Percentiles rank a stretch among this genome's conserved stretches.
These are phyloP conservation scores for Eospalax fontanierii DNA, from an alignment of 2,797 vertebrate genomes.

Conservation along the genomic window DNA sequence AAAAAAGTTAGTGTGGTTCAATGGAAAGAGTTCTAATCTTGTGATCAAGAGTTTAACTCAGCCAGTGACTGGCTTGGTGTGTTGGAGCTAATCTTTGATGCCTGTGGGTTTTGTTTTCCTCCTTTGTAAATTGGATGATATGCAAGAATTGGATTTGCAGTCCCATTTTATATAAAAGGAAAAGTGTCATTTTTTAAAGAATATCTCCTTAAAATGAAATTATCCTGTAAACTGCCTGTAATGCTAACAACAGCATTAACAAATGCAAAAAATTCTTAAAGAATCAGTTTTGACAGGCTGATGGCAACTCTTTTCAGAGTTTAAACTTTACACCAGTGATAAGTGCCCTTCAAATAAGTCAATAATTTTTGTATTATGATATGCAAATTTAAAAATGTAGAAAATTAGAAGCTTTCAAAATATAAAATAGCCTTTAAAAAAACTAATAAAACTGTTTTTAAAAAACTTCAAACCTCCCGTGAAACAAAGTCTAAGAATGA, in stretches of 20 bases:
- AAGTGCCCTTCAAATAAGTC: neutral
- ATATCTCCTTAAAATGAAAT: slow-evolving; percentile 49
- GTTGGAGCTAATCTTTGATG: slow-evolving; percentile 11
- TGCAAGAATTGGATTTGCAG: neutral
- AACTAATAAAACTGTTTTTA: neutral
- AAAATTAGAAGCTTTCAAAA: slow-evolving; percentile 39
- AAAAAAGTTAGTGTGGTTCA: neutral
- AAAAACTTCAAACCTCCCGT: neutral
- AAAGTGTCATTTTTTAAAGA: slow-evolving; percentile 38
- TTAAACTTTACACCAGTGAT: slow-evolving; percentile 24
- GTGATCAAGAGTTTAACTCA: slow-evolving; percentile 21
- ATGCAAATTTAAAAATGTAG: slow-evolving; percentile 5
- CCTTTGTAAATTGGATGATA: neutral
- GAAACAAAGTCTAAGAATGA: neutral
- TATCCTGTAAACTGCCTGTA: neutral
- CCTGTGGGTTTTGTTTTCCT: neutral
- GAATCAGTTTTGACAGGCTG: neutral
- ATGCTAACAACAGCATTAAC: neutral
- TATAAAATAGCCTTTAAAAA: neutral
- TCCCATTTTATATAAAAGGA: slow-evolving; percentile 9
- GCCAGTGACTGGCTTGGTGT: neutral
- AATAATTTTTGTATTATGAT: slow-evolving; percentile 24
- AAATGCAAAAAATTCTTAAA: slow-evolving; percentile 18
- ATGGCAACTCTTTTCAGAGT: slow-evolving; percentile 31
- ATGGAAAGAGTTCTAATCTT: slow-evolving; percentile 10